Base-by-base conservation (phyloP, 2,797 vertebrate species). In the Neostethus bicornis region DNA sequence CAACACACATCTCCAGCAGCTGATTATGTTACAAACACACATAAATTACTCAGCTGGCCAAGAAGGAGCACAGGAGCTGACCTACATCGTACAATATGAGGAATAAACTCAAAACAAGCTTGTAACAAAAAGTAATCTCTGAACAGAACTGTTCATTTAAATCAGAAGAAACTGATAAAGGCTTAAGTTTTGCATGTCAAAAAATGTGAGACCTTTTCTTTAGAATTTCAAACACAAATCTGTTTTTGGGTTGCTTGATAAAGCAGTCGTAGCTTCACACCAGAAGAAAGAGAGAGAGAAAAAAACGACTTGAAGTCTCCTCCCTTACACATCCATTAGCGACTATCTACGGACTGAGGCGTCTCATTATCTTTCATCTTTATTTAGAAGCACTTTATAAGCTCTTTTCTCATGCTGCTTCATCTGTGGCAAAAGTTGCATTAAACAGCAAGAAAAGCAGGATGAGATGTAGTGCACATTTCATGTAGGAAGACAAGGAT, bases 321-420 rank as follows among this genome's bases (percentile, higher is more conserved):
- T 58, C n/a, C 69, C 60, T 68, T 51, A 63, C 70, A 70, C 38
- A 37, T 29, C 77, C 78, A 89, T 90, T 87, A 86, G 64, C 44
- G 63, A 51, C 68, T 78, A 73, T 85, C 61, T 81, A 78, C 74
- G 75, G 64, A 75, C 52, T 66, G 70, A 57, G 24, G 5, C 72
- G 56, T 66, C 73, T 83, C 79, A 77, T 84, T 85, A 80, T 77
- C 56, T 74, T 81, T 85, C 62, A 79, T 86, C 80, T 76, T 63
- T 47, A 58, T 58, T 70, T 31, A 29, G 48, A 77, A 66, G 61
- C 52, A 67, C 58, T 77, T 70, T 29, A 68, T 76, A 69, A 70
- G 48, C 59, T 41, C 45, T 31, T 60, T 49, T 25, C 53, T 44
- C 73, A 39, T 47, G 39, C 71, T 61, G 74, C 65, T 66, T 12